Evolutionary conservation across 2,888 invertebrate genomes (phyloP).

Genomic region (Monoplex corrugatus): DNA sequence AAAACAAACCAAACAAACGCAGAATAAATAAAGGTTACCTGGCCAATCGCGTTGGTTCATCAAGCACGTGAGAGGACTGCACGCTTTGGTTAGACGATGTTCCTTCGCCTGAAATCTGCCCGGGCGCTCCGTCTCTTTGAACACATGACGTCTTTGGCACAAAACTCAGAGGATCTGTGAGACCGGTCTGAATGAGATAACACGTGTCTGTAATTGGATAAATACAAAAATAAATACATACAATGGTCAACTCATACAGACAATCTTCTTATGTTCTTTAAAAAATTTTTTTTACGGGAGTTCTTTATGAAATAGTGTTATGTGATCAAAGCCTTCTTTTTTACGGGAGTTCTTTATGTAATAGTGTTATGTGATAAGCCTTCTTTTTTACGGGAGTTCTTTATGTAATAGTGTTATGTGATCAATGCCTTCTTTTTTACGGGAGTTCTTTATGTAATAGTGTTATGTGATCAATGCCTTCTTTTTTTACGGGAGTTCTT

Average conservation of each 20-base stretch:
- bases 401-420: too few species aligned
- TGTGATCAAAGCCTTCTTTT: too few species aligned
- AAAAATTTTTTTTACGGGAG: neutral
- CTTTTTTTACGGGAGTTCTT: too few species aligned
- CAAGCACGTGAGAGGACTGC: neutral
- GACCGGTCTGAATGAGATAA: constrained; percentile 25
- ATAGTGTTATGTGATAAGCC: too few species aligned
- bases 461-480: too few species aligned
- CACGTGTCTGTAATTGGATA: neutral
- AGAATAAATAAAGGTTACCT: neutral
- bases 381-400: too few species aligned
- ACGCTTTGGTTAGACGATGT: neutral
- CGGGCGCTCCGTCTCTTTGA: constrained; percentile 11
- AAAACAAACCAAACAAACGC: neutral
- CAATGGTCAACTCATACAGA: constrained; percentile 43
- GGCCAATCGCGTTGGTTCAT: neutral
- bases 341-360: too few species aligned
- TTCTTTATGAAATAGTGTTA: too few species aligned
- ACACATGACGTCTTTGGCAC: neutral
- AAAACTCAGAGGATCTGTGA: constrained; percentile 20
- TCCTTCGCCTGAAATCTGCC: neutral
- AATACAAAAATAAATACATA: constrained; percentile 32
- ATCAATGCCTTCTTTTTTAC: too few species aligned
- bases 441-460: too few species aligned
- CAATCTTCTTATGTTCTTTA: neutral